Evolutionary conservation across 2,888 invertebrate species (phyloP), one percentile per base, ranked within the genome.

Genomic region (Leptopilina syphax): DNA sequence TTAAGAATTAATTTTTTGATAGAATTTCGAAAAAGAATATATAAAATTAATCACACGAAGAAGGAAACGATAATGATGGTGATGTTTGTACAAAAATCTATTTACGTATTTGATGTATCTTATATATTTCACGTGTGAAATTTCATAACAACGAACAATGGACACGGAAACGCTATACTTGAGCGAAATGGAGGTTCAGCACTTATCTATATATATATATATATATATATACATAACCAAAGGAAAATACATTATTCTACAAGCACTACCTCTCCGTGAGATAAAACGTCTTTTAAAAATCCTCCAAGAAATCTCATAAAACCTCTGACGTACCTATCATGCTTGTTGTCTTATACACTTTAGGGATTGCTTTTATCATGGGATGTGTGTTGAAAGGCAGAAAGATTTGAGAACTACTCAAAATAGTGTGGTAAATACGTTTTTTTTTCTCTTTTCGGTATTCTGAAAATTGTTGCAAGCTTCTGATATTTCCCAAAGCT

Each of bases 161-260:
- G n/a, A 63, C 34, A 65, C 41, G 34, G 41, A 41, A 65, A 65
- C 8, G 24, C 27, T 65, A 34, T 41, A 47, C 13, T 18, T 67
- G 18, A 47, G 8, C 67, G 5, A 44, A 44, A 67, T 67, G 67
- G 44, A 65, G 34, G 65, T 60, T 60, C 65, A 65, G 24, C 65
- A 34, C 65, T 44, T 44, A 44, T 41, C 13, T 63, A 63, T 50
- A 50, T 50, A 63, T 63, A 63, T 24, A 44, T 3, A 34, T 4
- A 63, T 50, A 50, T 50, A 63, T 63, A 63, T 24, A 44, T 3
- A 34, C 34, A 34, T 34, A 34, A 34, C 63, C 24, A 63, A 50
- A 24, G 63, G 63, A 63, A 67, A 67, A 67, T 47, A 67, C 67
- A 44, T 67, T 67, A 67, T 67, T 67, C 44, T 67, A n/a, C 67